phyloP scores from a whole-genome alignment of 2,888 invertebrate genomes.

The Balanococcus diminutus region DNA sequence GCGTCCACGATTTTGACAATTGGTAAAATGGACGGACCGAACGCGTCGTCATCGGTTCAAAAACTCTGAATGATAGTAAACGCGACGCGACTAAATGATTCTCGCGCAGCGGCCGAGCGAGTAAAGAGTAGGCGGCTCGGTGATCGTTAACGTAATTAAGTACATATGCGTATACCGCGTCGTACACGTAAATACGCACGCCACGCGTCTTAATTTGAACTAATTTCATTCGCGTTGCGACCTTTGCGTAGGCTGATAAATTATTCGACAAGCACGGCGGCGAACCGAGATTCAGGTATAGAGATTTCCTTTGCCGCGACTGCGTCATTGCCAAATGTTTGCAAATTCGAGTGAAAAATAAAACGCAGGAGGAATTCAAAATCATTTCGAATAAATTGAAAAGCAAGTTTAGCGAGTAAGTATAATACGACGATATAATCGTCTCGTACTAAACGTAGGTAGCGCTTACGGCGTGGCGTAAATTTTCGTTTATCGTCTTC shows the following conservation, averaged over 20 bases:
- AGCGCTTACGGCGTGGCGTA: too few relatives aligned
- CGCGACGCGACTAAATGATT: too few relatives aligned
- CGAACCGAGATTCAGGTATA: conserved; percentile 62
- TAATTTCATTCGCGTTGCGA: not conserved
- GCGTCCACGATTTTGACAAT: too few relatives aligned
- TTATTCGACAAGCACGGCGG: conserved; percentile 64
- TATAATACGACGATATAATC: not conserved
- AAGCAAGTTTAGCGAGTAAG: conserved; percentile 25
- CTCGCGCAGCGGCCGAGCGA: too few relatives aligned
- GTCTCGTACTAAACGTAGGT: not conserved
- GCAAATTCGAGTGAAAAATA: conserved; percentile 63
- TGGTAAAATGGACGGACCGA: too few relatives aligned
- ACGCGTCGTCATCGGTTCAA: too few relatives aligned
- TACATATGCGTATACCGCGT: too few relatives aligned
- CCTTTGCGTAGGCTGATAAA: conserved; percentile 61
- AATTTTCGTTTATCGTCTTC: not conserved
- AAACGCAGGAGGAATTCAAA: conserved; percentile 65
- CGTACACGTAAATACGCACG: too few relatives aligned
- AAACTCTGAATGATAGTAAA: too few relatives aligned
- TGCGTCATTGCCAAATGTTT: conserved; percentile 65
- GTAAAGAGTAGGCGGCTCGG: too few relatives aligned
- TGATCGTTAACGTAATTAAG: too few relatives aligned
- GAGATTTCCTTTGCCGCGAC: conserved; percentile 61
- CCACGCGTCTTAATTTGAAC: not conserved
- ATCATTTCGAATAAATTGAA: conserved; percentile 60